Evolutionary conservation across 2,113 vertebrate genomes (phyloP).

Genomic region (Lipophrys pholis): DNA sequence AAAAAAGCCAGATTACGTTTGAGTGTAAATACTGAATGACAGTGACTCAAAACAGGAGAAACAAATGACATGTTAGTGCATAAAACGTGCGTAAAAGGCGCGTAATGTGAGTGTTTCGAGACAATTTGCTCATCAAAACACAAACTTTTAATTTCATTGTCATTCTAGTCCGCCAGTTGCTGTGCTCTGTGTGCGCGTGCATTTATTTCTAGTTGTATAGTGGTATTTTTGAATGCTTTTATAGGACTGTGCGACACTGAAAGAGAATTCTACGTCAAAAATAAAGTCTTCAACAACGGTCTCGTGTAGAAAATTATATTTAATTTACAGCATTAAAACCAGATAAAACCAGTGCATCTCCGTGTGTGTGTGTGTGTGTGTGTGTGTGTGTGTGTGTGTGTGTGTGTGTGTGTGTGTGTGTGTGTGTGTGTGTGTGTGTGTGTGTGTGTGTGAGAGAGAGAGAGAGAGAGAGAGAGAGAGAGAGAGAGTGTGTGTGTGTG

Average conservation of each 20-base stretch:
- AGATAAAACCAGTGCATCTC: too few relatives aligned
- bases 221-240: too few relatives aligned
- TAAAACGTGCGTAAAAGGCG: slow-evolving; percentile 26
- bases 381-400: not conserved
- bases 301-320: too few relatives aligned
- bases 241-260: too few relatives aligned
- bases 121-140: not conserved
- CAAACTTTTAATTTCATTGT: not conserved
- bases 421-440: slow-evolving; percentile 8
- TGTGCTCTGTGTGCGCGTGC: too few relatives aligned
- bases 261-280: too few relatives aligned
- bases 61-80: slow-evolving; percentile 4
- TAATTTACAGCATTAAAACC: too few relatives aligned
- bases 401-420: slow-evolving; percentile 2
- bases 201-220: too few relatives aligned
- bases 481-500: not conserved
- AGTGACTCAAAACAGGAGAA: slow-evolving; percentile 1
- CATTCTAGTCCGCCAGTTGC: too few relatives aligned
- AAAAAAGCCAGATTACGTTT: slow-evolving; percentile 32
- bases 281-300: too few relatives aligned
- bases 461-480: not conserved
- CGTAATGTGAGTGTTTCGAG: too few relatives aligned
- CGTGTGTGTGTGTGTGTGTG: too few relatives aligned
- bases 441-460: not conserved
- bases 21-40: slow-evolving; percentile 14